These are phyloP conservation scores for Neoascia interrupta DNA, from an alignment of 2,888 invertebrate genomes.

Conservation along the genomic window DNA sequence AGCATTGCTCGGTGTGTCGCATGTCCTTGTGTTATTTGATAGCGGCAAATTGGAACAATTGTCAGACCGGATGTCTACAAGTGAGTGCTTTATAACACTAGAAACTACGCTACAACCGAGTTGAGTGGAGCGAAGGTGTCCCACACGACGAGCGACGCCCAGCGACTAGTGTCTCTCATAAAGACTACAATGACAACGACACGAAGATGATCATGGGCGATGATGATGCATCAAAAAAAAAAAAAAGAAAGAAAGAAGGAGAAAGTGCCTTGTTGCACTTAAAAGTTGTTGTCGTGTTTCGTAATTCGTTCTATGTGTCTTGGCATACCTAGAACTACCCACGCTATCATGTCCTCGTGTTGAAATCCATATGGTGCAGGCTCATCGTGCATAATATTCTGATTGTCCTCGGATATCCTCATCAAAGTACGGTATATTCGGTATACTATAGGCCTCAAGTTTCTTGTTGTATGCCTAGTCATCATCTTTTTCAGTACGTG, in stretches of 20 bases:
- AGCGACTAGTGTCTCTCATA: constrained; percentile 49
- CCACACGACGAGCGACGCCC: neutral
- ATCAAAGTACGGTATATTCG: constrained; percentile 58
- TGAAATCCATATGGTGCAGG: constrained; percentile 52
- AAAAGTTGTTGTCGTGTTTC: constrained; percentile 70
- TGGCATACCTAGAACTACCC: too few species aligned
- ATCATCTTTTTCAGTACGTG: constrained; percentile 53
- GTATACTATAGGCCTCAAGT: constrained; percentile 52
- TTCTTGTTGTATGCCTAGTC: constrained; percentile 63
- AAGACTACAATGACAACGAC: constrained; percentile 17
- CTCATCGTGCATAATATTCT: constrained; percentile 40
- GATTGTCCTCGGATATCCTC: constrained; percentile 50
- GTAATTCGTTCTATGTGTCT: constrained; percentile 46
- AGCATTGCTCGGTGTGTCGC: constrained; percentile 51
- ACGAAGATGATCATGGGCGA: constrained; percentile 29
- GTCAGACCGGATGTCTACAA: constrained; percentile 74
- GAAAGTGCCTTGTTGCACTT: constrained; percentile 72
- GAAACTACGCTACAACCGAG: constrained; percentile 55
- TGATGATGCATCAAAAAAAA: constrained; percentile 69
- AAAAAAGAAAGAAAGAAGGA: too few species aligned
- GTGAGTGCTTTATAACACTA: constrained; percentile 71
- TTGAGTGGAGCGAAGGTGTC: neutral
- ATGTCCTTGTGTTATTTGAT: constrained; percentile 72
- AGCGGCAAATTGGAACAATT: constrained; percentile 73
- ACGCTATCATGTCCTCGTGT: constrained; percentile 20